These are phyloP conservation scores for Diadegma fenestrale DNA, from an alignment of 2,888 invertebrate genomes.

Conservation along the genomic window DNA sequence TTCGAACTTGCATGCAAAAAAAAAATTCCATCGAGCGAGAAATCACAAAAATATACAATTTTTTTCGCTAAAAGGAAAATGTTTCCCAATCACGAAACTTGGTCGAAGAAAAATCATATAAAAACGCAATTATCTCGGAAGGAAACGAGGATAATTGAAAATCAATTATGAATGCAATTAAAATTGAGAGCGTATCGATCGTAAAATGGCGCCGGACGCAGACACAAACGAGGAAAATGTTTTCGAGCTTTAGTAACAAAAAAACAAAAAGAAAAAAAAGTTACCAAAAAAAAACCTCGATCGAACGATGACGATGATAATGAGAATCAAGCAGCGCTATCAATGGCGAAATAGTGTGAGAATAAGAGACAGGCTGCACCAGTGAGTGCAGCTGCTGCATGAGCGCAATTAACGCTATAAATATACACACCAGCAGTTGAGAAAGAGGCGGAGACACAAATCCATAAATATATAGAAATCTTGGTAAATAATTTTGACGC, in stretches of 20 bases:
- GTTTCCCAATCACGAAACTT: no score
- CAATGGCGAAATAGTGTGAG: conserved; percentile 70
- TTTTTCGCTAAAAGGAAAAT: no score
- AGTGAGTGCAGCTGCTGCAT: conserved; percentile 81
- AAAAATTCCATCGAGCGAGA: neutral
- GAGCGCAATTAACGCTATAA: conserved; percentile 84
- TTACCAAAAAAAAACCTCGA: conserved; percentile 52
- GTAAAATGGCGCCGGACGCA: no score
- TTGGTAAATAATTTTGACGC: neutral
- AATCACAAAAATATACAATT: no score
- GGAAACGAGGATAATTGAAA: neutral
- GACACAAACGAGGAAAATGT: neutral
- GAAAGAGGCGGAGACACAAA: conserved; percentile 59
- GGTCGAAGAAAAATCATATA: neutral
- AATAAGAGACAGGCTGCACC: conserved; percentile 72
- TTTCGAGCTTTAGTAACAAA: neutral
- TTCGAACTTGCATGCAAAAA: neutral
- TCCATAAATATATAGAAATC: neutral
- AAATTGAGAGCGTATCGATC: neutral
- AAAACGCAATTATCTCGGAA: neutral
- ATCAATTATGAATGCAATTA: neutral
- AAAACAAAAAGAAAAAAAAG: neutral
- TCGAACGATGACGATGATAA: neutral
- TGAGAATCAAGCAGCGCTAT: conserved; percentile 49
- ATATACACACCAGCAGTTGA: conserved; percentile 74